Conservation (phyloP, 2,888 invertebrate genomes). For the Drosophila anomelani region DNA sequence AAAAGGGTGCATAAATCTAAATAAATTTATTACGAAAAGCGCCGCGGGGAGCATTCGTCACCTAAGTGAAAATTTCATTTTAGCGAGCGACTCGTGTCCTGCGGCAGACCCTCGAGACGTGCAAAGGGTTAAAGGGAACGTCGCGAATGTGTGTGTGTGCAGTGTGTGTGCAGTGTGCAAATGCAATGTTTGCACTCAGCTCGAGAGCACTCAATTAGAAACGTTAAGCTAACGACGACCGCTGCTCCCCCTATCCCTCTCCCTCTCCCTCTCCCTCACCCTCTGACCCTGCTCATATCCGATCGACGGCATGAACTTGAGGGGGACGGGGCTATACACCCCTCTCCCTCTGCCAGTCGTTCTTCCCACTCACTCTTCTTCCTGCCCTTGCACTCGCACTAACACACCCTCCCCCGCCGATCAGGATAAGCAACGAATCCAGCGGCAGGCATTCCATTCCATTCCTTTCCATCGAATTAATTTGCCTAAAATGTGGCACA, state of each 20-base stretch:
- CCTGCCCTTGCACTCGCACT: neutral
- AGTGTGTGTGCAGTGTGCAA: slow-evolving; percentile 17
- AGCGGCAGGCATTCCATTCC: slow-evolving; percentile 4
- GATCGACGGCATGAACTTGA: slow-evolving; percentile 25
- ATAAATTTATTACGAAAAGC: slow-evolving; percentile 18
- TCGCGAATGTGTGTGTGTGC: neutral
- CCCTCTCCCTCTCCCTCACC: neutral
- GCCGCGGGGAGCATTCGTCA: slow-evolving; percentile 19
- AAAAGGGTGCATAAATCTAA: slow-evolving; percentile 5
- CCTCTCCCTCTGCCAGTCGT: slow-evolving; percentile 8
- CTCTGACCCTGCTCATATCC: slow-evolving; percentile 19
- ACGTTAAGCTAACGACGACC: slow-evolving; percentile 42
- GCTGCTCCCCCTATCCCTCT: slow-evolving; percentile 14
- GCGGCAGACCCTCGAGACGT: slow-evolving; percentile 22
- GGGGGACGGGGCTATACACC: slow-evolving; percentile 15
- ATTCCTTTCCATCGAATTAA: slow-evolving; percentile 51
- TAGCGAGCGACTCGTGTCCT: slow-evolving; percentile 17
- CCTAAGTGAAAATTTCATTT: slow-evolving; percentile 16
- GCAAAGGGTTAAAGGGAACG: slow-evolving; percentile 21
- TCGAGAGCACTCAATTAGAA: slow-evolving; percentile 45
- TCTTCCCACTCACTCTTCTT: neutral
- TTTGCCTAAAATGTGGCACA: slow-evolving; percentile 66
- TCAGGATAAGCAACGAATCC: neutral
- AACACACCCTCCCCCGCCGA: neutral
- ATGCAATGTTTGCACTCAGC: slow-evolving; percentile 38